Conservation (phyloP, 2,888 invertebrate species). For the Cataglyphis cursor region DNA sequence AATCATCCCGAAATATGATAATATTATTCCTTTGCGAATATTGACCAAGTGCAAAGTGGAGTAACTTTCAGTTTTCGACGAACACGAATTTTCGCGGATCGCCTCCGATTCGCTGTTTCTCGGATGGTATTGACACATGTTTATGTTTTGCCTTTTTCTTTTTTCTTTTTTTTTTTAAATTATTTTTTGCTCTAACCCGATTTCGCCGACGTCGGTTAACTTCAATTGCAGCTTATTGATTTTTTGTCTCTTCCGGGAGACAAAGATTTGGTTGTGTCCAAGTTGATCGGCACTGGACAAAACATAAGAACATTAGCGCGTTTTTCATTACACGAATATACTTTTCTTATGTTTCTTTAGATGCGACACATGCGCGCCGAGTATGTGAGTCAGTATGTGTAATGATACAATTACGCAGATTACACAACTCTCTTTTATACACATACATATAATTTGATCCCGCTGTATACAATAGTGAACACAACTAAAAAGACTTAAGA, state of each 20-base stretch:
- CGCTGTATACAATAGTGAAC: slow-evolving; percentile 83
- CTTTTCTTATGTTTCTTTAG: slow-evolving; percentile 55
- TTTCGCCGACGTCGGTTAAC: neutral
- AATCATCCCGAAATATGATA: slow-evolving; percentile 24
- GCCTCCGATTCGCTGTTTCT: neutral
- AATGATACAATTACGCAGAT: slow-evolving; percentile 57
- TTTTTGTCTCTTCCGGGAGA: neutral
- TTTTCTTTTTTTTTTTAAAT: neutral
- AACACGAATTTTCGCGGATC: slow-evolving; percentile 19
- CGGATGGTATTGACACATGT: slow-evolving; percentile 12
- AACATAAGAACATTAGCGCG: neutral
- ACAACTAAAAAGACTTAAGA: slow-evolving; percentile 79
- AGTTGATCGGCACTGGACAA: neutral
- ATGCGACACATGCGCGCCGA: slow-evolving; percentile 18
- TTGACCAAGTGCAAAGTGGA: slow-evolving; percentile 43
- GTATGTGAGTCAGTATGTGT: slow-evolving; percentile 9
- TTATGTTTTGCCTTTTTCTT: slow-evolving; percentile 12
- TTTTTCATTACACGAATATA: slow-evolving; percentile 41
- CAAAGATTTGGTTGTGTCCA: neutral
- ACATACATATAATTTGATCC: slow-evolving; percentile 81
- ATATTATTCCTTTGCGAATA: slow-evolving; percentile 26
- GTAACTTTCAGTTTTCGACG: slow-evolving; percentile 36
- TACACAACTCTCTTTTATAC: slow-evolving; percentile 74
- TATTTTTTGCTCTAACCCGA: neutral
- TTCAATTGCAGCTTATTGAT: neutral